These are phyloP conservation scores for Larimichthys polyactis DNA, from an alignment of 2,113 vertebrate genomes.

Conservation along the genomic window DNA sequence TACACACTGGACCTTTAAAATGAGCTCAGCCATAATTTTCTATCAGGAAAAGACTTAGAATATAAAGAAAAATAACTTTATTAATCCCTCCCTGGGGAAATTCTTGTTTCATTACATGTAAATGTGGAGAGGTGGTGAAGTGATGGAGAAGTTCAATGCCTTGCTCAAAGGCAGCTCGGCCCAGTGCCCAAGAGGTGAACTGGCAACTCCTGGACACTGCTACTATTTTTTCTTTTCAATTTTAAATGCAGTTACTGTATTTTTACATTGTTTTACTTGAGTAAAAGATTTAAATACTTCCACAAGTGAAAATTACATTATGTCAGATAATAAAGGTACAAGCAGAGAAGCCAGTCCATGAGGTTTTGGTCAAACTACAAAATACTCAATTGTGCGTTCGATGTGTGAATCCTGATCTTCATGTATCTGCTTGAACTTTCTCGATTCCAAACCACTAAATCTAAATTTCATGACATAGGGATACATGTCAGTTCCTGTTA, in stretches of 20 bases:
- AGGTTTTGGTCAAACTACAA: not conserved
- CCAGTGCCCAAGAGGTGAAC: no score
- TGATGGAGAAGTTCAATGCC: no score
- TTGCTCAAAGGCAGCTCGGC: no score
- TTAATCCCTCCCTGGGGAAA: no score
- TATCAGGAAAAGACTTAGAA: no score
- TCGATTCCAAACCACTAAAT: not conserved
- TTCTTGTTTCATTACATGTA: no score
- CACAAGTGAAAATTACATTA: not conserved
- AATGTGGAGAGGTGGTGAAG: no score
- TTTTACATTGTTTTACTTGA: not conserved
- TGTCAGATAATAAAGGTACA: not conserved
- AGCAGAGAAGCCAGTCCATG: not conserved
- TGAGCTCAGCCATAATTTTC: no score
- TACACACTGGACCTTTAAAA: no score
- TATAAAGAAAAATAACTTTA: no score
- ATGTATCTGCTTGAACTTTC: not conserved
- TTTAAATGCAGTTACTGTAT: not conserved
- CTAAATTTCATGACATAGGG: not conserved
- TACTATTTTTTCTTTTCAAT: no score
- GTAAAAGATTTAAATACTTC: not conserved
- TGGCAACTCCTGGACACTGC: no score
- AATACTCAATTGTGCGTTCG: not conserved
- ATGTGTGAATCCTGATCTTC: not conserved
- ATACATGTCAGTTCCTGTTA: conserved; percentile 8